Percentiles rank a stretch among this genome's conserved stretches.
These are phyloP conservation scores for Crotalus tigris DNA, from an alignment of 2,113 vertebrate genomes.

Conservation along the genomic window DNA sequence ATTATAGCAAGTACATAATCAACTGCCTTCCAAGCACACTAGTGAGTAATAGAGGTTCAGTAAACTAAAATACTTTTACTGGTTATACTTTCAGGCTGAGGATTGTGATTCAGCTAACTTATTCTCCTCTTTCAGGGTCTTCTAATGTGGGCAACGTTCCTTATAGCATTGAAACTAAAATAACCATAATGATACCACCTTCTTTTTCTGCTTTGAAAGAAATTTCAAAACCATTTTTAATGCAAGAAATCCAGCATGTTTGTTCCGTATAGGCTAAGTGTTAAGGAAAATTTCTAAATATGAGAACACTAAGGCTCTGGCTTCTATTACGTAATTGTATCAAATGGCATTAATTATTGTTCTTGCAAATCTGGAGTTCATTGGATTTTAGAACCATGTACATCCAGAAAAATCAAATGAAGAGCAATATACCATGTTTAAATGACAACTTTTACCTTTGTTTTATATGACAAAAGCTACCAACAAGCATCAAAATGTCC, in stretches of 20 bases:
- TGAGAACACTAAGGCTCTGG: slow-evolving; percentile 1
- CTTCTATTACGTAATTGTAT: not conserved
- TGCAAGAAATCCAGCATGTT: not conserved
- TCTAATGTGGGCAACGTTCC: not conserved
- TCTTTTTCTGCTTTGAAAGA: not conserved
- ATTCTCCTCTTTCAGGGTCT: not conserved
- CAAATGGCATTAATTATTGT: not conserved
- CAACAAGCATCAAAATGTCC: slow-evolving; percentile 43
- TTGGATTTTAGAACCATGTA: slow-evolving; percentile 16
- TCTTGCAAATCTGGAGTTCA: not conserved
- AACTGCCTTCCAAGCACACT: not conserved
- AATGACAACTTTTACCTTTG: slow-evolving; percentile 2
- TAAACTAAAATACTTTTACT: not conserved
- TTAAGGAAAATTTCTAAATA: not conserved
- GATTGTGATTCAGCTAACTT: not conserved
- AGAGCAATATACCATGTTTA: slow-evolving; percentile 4
- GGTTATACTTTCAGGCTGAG: not conserved
- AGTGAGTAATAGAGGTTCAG: not conserved
- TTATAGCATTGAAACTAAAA: not conserved
- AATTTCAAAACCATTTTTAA: not conserved
- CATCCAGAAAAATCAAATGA: not conserved
- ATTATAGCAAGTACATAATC: not conserved
- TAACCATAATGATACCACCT: not conserved
- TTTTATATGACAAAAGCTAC: slow-evolving; percentile 47
- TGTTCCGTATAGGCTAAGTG: not conserved